Evolutionary conservation across 1,140 invertebrate genomes (phyloP).

Genomic region (Atta cephalotes): DNA sequence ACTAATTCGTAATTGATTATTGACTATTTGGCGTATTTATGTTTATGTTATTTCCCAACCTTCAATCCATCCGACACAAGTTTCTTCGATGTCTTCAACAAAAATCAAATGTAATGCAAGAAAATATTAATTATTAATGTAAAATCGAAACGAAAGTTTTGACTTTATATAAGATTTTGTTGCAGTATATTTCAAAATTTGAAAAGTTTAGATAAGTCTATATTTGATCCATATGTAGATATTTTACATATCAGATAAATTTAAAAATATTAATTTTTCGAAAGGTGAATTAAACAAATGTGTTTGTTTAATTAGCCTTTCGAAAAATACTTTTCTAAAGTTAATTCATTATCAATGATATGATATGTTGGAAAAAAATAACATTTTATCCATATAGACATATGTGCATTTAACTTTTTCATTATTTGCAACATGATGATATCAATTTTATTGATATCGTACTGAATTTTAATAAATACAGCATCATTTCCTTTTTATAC

Average conservation of each 20-base stretch:
- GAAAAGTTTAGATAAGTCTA: not conserved
- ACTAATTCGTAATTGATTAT: constrained; percentile 50
- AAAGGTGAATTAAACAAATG: not conserved
- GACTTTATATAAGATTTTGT: not conserved
- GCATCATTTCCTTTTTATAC: not conserved
- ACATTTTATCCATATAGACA: not conserved
- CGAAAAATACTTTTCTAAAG: not conserved
- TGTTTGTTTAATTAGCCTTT: not conserved
- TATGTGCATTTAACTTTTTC: not conserved
- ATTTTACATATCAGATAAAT: not conserved
- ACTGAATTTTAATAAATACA: not conserved
- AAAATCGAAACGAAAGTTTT: not conserved
- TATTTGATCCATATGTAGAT: not conserved
- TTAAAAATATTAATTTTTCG: not conserved
- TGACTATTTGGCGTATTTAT: constrained; percentile 50
- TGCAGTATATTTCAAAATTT: not conserved
- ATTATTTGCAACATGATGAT: not conserved
- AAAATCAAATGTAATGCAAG: constrained; percentile 29
- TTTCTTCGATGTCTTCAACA: not conserved
- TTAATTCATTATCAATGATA: not conserved
- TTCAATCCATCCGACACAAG: constrained; percentile 12
- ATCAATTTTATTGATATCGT: not conserved
- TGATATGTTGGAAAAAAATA: not conserved
- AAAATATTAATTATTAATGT: constrained; percentile 8
- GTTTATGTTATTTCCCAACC: constrained; percentile 21